Conservation (phyloP, 2,113 vertebrate genomes). For the Sciurus niger region DNA sequence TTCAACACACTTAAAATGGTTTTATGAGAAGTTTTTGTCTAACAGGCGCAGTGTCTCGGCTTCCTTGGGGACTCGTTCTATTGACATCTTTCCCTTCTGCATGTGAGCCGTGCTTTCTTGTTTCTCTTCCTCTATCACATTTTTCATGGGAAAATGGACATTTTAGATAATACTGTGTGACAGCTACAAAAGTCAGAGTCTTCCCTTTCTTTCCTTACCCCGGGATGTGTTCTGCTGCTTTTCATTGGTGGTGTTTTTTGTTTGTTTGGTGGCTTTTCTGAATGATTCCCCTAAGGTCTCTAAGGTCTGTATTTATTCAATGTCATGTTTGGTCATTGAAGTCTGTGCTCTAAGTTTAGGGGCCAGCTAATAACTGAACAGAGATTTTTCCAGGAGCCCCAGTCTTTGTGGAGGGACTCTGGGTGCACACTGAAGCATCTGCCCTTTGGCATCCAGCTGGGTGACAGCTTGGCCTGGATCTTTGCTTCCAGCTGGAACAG, state of each 20-base stretch:
- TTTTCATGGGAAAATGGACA: not conserved
- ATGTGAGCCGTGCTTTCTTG: not conserved
- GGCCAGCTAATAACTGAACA: not conserved
- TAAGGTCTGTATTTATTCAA: not conserved
- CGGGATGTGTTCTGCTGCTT: not conserved
- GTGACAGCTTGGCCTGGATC: not conserved
- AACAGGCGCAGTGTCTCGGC: not conserved
- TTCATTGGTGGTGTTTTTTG: not conserved
- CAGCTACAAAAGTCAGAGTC: not conserved
- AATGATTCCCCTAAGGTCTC: not conserved
- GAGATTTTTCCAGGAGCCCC: not conserved
- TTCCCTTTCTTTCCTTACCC: not conserved
- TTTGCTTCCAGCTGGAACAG: not conserved
- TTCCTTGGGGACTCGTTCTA: not conserved
- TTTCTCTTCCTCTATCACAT: not conserved
- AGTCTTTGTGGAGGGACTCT: not conserved
- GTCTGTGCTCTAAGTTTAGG: not conserved
- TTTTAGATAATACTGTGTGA: not conserved
- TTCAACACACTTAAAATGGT: not conserved
- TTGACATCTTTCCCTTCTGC: not conserved
- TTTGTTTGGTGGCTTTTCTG: not conserved
- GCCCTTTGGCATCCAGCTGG: not conserved
- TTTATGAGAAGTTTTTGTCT: not conserved
- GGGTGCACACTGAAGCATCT: too few species aligned
- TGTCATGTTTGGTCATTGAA: not conserved